phyloP scores from a whole-genome alignment of 2,113 vertebrate species.

The Sceloporus tristichus region DNA sequence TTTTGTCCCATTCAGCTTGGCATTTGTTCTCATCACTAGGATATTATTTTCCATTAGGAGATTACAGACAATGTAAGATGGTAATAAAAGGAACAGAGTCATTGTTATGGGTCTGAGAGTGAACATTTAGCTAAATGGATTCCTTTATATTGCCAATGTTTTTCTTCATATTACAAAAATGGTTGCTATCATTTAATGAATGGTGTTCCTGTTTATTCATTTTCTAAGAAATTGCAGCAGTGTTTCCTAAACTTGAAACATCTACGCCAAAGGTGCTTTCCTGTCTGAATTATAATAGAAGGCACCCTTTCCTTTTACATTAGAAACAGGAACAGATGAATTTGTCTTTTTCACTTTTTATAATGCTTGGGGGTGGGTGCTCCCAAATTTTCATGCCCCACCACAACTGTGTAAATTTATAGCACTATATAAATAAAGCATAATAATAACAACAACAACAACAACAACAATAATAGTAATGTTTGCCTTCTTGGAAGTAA shows the following conservation, averaged over 20 bases:
- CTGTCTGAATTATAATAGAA: not conserved
- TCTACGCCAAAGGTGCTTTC: not conserved
- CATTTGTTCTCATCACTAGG: slow-evolving; percentile 41
- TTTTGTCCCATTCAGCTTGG: slow-evolving; percentile 35
- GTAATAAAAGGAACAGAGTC: slow-evolving; percentile 57
- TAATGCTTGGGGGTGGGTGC: not conserved
- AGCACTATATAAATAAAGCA: no score
- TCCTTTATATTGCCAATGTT: slow-evolving; percentile 36
- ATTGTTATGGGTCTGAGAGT: slow-evolving; percentile 61
- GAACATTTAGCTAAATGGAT: slow-evolving; percentile 38
- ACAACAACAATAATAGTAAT: no score
- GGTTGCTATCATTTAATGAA: slow-evolving; percentile 14
- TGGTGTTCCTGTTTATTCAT: not conserved
- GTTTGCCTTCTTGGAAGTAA: no score
- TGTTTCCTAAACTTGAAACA: not conserved
- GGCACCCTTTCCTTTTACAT: not conserved
- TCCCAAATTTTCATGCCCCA: no score
- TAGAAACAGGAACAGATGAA: not conserved
- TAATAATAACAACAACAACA: no score
- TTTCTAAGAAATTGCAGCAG: not conserved
- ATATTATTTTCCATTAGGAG: slow-evolving; percentile 62
- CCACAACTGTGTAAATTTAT: no score
- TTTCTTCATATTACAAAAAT: slow-evolving; percentile 4
- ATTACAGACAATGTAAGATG: slow-evolving; percentile 51
- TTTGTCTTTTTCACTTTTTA: not conserved